phyloP scores from a whole-genome alignment of 2,888 invertebrate genomes.

The Notocelia uddmanniana region DNA sequence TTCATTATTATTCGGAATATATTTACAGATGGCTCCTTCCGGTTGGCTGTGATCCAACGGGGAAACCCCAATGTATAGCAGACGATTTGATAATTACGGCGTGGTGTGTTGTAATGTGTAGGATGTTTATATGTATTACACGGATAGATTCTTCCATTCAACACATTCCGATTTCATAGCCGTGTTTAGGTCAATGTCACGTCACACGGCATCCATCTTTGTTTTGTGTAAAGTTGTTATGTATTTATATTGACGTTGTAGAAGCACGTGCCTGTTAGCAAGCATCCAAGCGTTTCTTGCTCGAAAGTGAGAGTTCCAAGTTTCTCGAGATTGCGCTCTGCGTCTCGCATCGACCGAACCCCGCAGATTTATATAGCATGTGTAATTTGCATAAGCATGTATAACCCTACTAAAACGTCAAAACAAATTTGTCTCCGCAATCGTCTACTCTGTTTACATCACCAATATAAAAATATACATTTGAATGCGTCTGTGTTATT shows the following conservation, averaged over 20 bases:
- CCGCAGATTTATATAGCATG: slow-evolving; percentile 58
- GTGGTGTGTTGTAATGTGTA: slow-evolving; percentile 69
- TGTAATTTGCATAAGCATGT: slow-evolving; percentile 50
- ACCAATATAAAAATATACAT: slow-evolving; percentile 8
- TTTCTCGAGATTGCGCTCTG: slow-evolving; percentile 68
- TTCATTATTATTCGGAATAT: slow-evolving; percentile 76
- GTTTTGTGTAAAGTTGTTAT: slow-evolving; percentile 64
- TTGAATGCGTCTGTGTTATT: slow-evolving; percentile 18
- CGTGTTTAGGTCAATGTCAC: slow-evolving; percentile 64
- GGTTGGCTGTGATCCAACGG: slow-evolving; percentile 81
- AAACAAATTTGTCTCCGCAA: slow-evolving; percentile 28
- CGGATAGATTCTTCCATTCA: slow-evolving; percentile 39
- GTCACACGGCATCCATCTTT: slow-evolving; percentile 63
- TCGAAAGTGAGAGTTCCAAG: slow-evolving; percentile 80
- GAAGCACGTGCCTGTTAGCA: slow-evolving; percentile 56
- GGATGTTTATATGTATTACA: slow-evolving; percentile 55
- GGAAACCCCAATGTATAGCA: slow-evolving; percentile 81
- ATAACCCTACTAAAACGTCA: slow-evolving; percentile 27
- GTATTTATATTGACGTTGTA: slow-evolving; percentile 66
- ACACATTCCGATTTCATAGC: slow-evolving; percentile 42
- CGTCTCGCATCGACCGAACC: slow-evolving; percentile 64
- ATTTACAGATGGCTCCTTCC: slow-evolving; percentile 79
- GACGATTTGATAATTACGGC: slow-evolving; percentile 81
- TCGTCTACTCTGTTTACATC: slow-evolving; percentile 27
- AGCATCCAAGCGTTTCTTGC: slow-evolving; percentile 73